A percentile compares a stretch with the other conserved stretches of the same genome.
These are phyloP conservation scores for Holotrichia oblita DNA, from an alignment of 1,140 invertebrate species.

Conservation along the genomic window DNA sequence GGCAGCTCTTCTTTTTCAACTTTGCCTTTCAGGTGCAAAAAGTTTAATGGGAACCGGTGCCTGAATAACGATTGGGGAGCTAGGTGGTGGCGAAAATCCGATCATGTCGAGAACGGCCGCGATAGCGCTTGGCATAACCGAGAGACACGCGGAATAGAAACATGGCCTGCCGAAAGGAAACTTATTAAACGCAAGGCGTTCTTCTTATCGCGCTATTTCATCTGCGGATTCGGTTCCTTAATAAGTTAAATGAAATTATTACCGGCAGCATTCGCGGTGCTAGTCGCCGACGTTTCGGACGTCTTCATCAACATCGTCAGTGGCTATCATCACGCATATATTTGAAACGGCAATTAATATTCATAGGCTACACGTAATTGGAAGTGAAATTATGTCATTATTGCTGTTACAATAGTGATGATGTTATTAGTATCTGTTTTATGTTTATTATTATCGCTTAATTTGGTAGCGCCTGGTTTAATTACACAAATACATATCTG, in stretches of 20 bases:
- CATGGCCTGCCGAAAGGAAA: slow-evolving; percentile 7
- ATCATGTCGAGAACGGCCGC: slow-evolving; percentile 29
- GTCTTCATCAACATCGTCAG: neutral
- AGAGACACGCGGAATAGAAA: slow-evolving; percentile 2
- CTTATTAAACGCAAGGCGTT: slow-evolving; percentile 15
- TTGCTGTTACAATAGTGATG: neutral
- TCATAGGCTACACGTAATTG: neutral
- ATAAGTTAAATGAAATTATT: slow-evolving; percentile 4
- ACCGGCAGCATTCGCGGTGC: neutral
- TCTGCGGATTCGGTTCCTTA: slow-evolving; percentile 11
- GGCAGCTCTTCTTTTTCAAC: neutral
- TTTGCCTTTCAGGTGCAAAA: neutral
- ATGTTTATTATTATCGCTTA: too few relatives aligned
- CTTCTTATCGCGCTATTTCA: slow-evolving; percentile 15
- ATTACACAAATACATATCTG: too few relatives aligned
- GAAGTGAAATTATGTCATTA: neutral
- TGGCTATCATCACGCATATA: slow-evolving; percentile 5
- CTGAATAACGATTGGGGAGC: neutral
- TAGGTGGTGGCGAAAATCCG: slow-evolving; percentile 26
- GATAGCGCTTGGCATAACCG: slow-evolving; percentile 13
- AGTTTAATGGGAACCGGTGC: slow-evolving; percentile 19
- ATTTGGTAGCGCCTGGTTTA: too few relatives aligned
- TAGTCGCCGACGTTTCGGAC: slow-evolving; percentile 18
- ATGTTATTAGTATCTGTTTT: too few relatives aligned
- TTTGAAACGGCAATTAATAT: slow-evolving; percentile 9